Conservation (phyloP, 2,797 vertebrate genomes). For the Xiphophorus birchmanni region DNA sequence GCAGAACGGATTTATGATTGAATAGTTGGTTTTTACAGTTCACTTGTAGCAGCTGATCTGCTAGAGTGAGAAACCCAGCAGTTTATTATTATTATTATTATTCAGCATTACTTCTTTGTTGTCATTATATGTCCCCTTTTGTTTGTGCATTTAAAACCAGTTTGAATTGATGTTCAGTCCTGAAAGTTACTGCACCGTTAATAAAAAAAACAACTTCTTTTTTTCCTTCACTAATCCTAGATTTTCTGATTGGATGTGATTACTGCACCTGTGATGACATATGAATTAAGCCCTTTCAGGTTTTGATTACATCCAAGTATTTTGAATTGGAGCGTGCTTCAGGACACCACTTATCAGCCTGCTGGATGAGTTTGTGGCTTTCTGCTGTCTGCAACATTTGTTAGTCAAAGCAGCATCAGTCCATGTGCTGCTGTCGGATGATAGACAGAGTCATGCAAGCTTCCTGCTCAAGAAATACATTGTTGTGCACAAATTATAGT, state of each 20-base stretch:
- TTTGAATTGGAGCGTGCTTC: not conserved
- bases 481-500: not conserved
- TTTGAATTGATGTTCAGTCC: not conserved
- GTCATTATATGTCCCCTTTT: not conserved
- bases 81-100: not conserved
- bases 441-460: slow-evolving; percentile 10
- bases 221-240: not conserved
- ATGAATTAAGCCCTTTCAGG: not conserved
- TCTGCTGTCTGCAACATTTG: slow-evolving; percentile 41
- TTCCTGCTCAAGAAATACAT: not conserved
- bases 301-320: not conserved
- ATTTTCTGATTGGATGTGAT: not conserved
- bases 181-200: not conserved
- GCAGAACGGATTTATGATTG: not conserved
- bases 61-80: not conserved
- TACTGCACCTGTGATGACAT: not conserved
- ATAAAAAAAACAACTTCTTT: not conserved
- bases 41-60: not conserved
- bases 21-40: not conserved
- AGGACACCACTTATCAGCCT: slow-evolving; percentile 12
- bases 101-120: not conserved
- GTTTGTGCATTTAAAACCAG: not conserved
- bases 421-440: slow-evolving; percentile 6
- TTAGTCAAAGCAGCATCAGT: slow-evolving; percentile 60
- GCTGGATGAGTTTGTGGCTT: slow-evolving; percentile 16